Evolutionary conservation across 2,797 vertebrate species (phyloP), one percentile per base, ranked within the genome.

Genomic region (Peromyscus attwateri): DNA sequence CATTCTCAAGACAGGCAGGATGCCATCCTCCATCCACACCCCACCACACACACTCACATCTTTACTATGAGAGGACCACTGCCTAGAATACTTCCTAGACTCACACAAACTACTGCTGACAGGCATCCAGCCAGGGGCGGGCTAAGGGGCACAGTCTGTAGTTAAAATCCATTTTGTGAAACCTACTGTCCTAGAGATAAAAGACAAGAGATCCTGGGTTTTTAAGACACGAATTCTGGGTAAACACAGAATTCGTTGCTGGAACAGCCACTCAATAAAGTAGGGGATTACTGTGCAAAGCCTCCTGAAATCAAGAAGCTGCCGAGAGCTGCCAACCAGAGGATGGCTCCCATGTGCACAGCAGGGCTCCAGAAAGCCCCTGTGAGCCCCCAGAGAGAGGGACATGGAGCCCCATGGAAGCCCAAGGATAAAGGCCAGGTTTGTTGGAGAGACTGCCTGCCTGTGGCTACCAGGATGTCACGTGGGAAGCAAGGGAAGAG

Each of bases 241-340:
- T 96, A 81, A 95, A 96, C 60, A 94, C 84, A 68, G 71, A 97
- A 94, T 9, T 95, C 19, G 1, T 66, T 97, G 97, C 64, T 40
- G 43, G 89, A 98, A 98, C 96, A 98, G 98, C 97, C 95, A 73
- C 97, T 98, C 96, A 89, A 95, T 92, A 96, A 98, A 98, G 96
- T 73, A 95, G 68, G 90, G 95, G 97, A 98, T 98, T 98, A 97
- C 95, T 95, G 97, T 92, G 95, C 95, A 98, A 97, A 98, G 98
- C 97, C 97, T 98, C 92, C 95, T 92, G 81, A 97, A 98, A 88
- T 85, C 80, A 68, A 71, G 90, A 98, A 94, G 55, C 60, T 76
- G 29, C 89, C 66, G 70, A 97, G 89, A 43, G 14, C 80, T 95
- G 97, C 97, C 95, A 96, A 79, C 87, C 0, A 0, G 43, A 62